A percentile compares a stretch with the other conserved stretches of the same genome.
Evolutionary conservation across 2,888 invertebrate genomes (phyloP).

Genomic region (Ariolimax columbianus): DNA sequence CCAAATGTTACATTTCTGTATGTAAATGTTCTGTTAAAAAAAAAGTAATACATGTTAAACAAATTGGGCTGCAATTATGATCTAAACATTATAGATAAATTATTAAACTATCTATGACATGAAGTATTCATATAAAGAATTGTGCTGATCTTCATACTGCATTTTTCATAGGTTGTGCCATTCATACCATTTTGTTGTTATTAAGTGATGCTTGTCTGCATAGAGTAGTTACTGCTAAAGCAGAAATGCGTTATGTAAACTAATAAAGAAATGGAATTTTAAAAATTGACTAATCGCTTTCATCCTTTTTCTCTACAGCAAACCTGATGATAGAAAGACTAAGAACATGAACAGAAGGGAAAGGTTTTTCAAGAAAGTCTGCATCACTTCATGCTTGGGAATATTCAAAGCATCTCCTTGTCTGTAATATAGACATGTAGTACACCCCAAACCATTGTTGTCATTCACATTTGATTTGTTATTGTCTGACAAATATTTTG

Average conservation of each 20-base stretch:
- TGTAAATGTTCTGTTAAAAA: too few relatives aligned
- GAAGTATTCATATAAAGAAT: too few relatives aligned
- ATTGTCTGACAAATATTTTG: neutral
- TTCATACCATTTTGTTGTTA: too few relatives aligned
- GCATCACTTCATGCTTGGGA: conserved; percentile 9
- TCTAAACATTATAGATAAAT: too few relatives aligned
- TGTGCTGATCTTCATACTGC: too few relatives aligned
- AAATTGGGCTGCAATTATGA: too few relatives aligned
- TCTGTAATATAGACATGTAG: conserved; percentile 13
- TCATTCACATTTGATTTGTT: conserved; percentile 9
- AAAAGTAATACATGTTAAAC: too few relatives aligned
- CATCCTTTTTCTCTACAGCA: neutral
- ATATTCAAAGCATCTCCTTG: conserved; percentile 8
- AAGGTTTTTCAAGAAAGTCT: neutral
- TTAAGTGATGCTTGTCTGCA: too few relatives aligned
- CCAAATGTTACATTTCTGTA: too few relatives aligned
- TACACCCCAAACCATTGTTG: conserved; percentile 1
- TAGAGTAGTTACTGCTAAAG: too few relatives aligned
- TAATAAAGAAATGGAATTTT: neutral
- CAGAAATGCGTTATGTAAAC: neutral
- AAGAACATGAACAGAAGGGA: neutral
- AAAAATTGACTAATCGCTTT: neutral
- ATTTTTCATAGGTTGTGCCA: too few relatives aligned
- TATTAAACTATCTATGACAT: too few relatives aligned
- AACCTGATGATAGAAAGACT: conserved; percentile 1